Evolutionary conservation across 2,888 invertebrate species (phyloP), one percentile per base, ranked within the genome.

Genomic region (Acronicta psi): DNA sequence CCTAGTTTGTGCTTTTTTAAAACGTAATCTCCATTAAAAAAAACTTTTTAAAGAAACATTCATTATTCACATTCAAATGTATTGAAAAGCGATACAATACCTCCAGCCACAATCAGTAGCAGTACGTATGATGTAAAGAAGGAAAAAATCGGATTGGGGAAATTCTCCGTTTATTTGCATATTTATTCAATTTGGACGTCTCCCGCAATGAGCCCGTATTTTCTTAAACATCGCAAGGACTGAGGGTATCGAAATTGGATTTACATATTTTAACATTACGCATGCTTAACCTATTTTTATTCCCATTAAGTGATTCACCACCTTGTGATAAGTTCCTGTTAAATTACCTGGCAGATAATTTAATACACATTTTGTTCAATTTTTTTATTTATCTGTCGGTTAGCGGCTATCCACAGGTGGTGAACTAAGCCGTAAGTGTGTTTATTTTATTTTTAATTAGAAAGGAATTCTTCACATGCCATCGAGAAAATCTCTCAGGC

Each of bases 141-240:
- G 46, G 46, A 49, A 60, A 51, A 45, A 14, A 52, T 53, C 11
- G 45, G 66, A 49, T 59, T 41, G 60, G 60, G 41, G 40, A 60
- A 59, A 44, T 59, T 49, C 55, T 53, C 46, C 38, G 56, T 55
- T 37, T 53, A 75, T 73, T 72, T 73, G 53, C 69, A 74, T 74
- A 64, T 74, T 63, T 68, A 76, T 69, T 74, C 63, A 69, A 76
- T 76, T 68, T 63, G 40, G 41, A 36, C 29, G 34, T 34, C 23
- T 43, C 34, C 17, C 17, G 52, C 44, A 64, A 66, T 63, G 44
- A 61, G 54, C 51, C 37, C 49, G 58, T 62, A 59, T 71, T 70
- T 59, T 53, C 44, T 36, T 59, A 67, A 66, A 73, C 64, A 73
- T 55, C 62, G 50, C 8, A 40, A 29, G 36, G 56, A 58, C 47